These are phyloP conservation scores for Echeneis naucrates DNA, from an alignment of 2,797 vertebrate genomes.

Conservation along the genomic window DNA sequence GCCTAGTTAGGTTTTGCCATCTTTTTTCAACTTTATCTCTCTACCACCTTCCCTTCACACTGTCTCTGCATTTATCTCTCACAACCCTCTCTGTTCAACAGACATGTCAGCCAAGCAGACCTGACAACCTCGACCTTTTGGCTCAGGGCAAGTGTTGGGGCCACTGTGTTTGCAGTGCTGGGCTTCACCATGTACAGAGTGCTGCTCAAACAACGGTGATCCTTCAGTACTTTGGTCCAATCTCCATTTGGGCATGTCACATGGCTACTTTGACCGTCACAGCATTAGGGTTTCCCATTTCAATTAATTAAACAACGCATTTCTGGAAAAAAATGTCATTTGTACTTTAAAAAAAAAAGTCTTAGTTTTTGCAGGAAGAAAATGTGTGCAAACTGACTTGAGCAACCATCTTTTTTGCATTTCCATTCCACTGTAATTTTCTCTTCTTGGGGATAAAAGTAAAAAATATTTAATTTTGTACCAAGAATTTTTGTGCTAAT, in stretches of 20 bases:
- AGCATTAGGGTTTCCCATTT: slow-evolving; percentile 6
- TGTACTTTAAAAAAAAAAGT: slow-evolving; percentile 9
- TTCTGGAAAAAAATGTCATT: slow-evolving; percentile 3
- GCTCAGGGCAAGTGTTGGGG: slow-evolving; percentile 94
- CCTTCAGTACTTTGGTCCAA: background rate
- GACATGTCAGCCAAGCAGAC: slow-evolving; percentile 92
- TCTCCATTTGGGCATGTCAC: slow-evolving; percentile 12
- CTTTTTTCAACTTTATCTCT: slow-evolving; percentile 2
- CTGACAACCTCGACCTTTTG: slow-evolving; percentile 94
- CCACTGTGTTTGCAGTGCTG: slow-evolving; percentile 92
- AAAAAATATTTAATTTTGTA: slow-evolving; percentile 73
- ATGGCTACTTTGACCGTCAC: slow-evolving; percentile 20
- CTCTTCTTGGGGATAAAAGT: slow-evolving; percentile 15
- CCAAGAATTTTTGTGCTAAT: slow-evolving; percentile 48
- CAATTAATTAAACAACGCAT: background rate
- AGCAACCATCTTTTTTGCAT: slow-evolving; percentile 10
- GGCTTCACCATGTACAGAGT: slow-evolving; percentile 96
- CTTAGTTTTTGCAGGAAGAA: background rate
- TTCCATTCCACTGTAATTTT: slow-evolving; percentile 34
- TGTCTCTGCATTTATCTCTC: slow-evolving; percentile 10
- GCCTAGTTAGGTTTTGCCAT: background rate
- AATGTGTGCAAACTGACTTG: slow-evolving; percentile 1
- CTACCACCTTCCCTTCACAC: background rate
- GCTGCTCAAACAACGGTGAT: slow-evolving; percentile 93
- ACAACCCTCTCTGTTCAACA: slow-evolving; percentile 63